Percentiles rank a stretch among this genome's conserved stretches.
Evolutionary conservation across 2,888 invertebrate genomes (phyloP).

Genomic region (Steinernema hermaphroditum): DNA sequence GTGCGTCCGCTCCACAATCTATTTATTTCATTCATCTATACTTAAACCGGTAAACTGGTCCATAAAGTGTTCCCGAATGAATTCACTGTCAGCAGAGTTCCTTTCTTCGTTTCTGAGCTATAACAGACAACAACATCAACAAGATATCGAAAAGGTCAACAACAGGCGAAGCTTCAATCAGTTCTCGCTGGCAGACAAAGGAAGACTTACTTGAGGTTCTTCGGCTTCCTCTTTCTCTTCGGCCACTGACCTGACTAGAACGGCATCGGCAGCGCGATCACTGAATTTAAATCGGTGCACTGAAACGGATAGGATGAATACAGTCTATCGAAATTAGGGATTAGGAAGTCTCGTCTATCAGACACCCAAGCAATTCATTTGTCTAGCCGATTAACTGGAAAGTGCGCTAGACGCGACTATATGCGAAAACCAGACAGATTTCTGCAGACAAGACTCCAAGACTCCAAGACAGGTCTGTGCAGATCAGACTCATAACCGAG

Average conservation of each 20-base stretch:
- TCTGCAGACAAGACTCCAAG: too few species aligned
- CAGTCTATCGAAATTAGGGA: too few species aligned
- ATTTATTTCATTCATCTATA: neutral
- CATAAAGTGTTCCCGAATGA: slow-evolving; percentile 7
- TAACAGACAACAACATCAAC: slow-evolving; percentile 22
- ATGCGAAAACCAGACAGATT: too few species aligned
- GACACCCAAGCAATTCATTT: too few species aligned
- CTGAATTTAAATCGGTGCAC: slow-evolving; percentile 16
- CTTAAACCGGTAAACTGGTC: neutral
- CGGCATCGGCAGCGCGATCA: slow-evolving; percentile 14
- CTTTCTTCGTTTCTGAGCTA: neutral
- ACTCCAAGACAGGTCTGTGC: too few species aligned
- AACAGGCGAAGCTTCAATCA: slow-evolving; percentile 1
- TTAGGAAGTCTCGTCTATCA: too few species aligned
- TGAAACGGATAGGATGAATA: neutral
- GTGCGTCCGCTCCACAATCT: neutral
- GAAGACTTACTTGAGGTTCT: slow-evolving; percentile 13
- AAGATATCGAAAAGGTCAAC: neutral
- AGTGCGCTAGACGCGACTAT: too few species aligned
- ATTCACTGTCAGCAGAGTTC: neutral
- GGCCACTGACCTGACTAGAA: slow-evolving; percentile 16
- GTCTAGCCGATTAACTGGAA: too few species aligned
- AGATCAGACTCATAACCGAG: too few species aligned
- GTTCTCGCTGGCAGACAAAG: neutral
- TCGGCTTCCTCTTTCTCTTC: slow-evolving; percentile 1